Percentiles rank a stretch among this genome's conserved stretches.
Conservation (phyloP, 2,113 vertebrate species). For the Raja brachyura region DNA sequence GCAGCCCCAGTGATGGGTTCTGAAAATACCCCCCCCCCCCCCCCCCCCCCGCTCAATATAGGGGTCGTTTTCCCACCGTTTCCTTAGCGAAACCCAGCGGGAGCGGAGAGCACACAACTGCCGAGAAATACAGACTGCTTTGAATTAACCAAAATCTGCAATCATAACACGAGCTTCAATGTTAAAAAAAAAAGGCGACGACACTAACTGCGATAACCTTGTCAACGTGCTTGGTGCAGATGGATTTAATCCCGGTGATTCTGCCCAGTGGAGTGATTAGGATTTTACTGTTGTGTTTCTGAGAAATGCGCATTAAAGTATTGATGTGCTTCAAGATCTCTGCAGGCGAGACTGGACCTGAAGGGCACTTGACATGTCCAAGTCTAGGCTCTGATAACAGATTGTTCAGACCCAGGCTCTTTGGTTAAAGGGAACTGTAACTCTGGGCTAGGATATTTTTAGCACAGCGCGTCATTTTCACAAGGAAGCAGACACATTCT, state of each 20-base stretch:
- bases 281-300: not conserved
- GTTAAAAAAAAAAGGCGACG: too few species aligned
- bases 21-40: too few species aligned
- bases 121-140: too few species aligned
- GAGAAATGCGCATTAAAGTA: too few species aligned
- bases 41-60: not conserved
- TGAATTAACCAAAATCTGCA: too few species aligned
- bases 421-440: not conserved
- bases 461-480: conserved; percentile 45
- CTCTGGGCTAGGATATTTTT: not conserved
- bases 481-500: conserved; percentile 24
- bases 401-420: not conserved
- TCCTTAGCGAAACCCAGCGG: too few species aligned
- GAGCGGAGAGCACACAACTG: not conserved
- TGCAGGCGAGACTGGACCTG: too few species aligned
- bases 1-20: not conserved
- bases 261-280: too few species aligned
- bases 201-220: too few species aligned
- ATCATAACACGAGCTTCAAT: too few species aligned
- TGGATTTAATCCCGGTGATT: too few species aligned
- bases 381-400: not conserved
- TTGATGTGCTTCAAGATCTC: not conserved
- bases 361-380: not conserved
- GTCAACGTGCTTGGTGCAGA: too few species aligned
- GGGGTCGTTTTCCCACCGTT: not conserved